Evolutionary conservation across 2,113 vertebrate species (phyloP).

Genomic region (Gymnorhina tibicen): DNA sequence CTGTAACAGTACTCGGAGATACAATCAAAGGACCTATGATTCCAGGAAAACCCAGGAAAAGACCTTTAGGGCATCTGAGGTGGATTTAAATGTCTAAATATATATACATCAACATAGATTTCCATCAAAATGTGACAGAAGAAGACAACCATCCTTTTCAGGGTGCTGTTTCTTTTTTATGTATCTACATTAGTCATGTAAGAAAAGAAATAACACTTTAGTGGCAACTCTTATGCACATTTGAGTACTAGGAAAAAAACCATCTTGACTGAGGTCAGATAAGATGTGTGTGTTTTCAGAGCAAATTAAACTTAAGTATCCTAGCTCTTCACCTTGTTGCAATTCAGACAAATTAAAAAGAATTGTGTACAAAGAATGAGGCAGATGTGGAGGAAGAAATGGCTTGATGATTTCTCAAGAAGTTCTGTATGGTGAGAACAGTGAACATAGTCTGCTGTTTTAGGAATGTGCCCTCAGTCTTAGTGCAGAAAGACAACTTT

Average conservation of each 20-base stretch:
- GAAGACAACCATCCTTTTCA: not conserved
- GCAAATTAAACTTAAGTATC: not conserved
- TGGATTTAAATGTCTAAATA: not conserved
- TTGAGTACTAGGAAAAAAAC: not conserved
- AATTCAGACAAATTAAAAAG: not conserved
- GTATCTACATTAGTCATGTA: not conserved
- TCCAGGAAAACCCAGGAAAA: not conserved
- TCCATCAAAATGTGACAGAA: not conserved
- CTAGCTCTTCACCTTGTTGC: not conserved
- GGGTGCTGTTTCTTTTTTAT: not conserved
- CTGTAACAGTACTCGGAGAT: not conserved
- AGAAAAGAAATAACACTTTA: not conserved
- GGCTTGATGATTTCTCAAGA: not conserved
- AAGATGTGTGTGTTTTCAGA: not conserved
- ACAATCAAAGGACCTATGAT: not conserved
- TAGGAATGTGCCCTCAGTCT: not conserved
- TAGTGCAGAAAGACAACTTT: not conserved
- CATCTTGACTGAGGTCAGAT: not conserved
- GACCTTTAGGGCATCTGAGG: not conserved
- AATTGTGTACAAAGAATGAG: not conserved
- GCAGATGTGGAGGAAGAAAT: not conserved
- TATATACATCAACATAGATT: not conserved
- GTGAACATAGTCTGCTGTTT: not conserved
- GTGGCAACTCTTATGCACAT: not conserved
- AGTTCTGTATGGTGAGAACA: not conserved